Conservation (phyloP, 1,140 invertebrate species). For the Conus betulinus region DNA sequence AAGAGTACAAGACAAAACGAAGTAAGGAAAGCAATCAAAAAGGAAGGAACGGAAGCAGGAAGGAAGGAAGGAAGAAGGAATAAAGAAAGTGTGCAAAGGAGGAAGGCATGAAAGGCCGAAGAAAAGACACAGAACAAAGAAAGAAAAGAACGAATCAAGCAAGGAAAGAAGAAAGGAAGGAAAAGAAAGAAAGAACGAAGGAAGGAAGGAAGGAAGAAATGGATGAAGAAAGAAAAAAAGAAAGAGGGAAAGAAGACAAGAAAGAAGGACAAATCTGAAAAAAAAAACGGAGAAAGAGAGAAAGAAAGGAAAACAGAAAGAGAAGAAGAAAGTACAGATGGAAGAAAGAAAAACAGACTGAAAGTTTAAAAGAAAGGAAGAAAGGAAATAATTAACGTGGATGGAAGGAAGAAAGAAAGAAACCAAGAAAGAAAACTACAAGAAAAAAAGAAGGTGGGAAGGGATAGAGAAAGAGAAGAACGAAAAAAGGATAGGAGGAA, state of each 20-base stretch:
- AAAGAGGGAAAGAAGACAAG: background rate
- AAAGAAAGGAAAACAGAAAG: background rate
- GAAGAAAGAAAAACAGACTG: background rate
- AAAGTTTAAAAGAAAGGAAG: background rate
- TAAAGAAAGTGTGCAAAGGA: background rate
- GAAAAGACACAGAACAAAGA: background rate
- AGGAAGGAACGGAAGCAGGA: background rate
- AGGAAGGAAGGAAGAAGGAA: background rate
- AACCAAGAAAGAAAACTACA: background rate
- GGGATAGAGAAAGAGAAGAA: background rate
- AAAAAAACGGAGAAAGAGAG: background rate
- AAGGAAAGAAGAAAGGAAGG: background rate
- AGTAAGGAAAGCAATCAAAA: background rate
- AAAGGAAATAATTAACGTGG: background rate
- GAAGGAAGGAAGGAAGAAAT: background rate
- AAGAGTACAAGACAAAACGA: background rate
- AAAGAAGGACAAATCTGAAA: background rate
- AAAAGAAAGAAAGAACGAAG: background rate
- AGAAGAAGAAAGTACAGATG: background rate
- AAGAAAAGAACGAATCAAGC: background rate
- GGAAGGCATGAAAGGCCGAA: background rate
- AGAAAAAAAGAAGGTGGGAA: background rate
- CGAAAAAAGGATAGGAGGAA: background rate
- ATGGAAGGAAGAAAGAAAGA: background rate
- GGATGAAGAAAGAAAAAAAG: no score